Conservation (phyloP, 2,113 vertebrate species). For the Mesitornis unicolor region DNA sequence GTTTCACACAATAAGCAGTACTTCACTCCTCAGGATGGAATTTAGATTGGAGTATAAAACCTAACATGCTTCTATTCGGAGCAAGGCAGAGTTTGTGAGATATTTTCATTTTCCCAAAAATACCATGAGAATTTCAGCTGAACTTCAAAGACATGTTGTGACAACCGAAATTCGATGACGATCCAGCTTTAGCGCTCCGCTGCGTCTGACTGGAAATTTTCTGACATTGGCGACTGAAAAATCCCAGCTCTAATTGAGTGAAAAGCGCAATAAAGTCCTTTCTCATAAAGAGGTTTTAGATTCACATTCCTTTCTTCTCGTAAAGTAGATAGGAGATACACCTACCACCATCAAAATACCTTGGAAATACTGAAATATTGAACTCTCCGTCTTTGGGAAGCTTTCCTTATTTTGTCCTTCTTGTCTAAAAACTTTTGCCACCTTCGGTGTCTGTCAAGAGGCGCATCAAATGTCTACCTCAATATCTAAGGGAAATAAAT, state of each 20-base stretch:
- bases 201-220: not conserved
- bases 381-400: not conserved
- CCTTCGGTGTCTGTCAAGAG: not conserved
- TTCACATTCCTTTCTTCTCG: not conserved
- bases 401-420: not conserved
- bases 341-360: not conserved
- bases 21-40: not conserved
- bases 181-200: not conserved
- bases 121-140: not conserved
- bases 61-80: not conserved
- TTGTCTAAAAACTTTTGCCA: not conserved
- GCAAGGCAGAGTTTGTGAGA: not conserved
- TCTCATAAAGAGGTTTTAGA: not conserved
- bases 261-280: not conserved
- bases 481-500: slow-evolving; percentile 21
- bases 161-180: not conserved
- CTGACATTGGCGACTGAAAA: not conserved
- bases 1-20: not conserved
- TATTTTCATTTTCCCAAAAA: not conserved
- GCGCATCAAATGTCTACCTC: not conserved
- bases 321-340: not conserved
- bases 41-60: not conserved
- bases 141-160: not conserved
- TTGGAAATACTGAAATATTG: not conserved
- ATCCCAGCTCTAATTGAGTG: not conserved